A percentile compares a stretch with the other conserved stretches of the same genome.
Conservation (phyloP, 1,140 invertebrate genomes). For the Pentalonia nigronervosa region DNA sequence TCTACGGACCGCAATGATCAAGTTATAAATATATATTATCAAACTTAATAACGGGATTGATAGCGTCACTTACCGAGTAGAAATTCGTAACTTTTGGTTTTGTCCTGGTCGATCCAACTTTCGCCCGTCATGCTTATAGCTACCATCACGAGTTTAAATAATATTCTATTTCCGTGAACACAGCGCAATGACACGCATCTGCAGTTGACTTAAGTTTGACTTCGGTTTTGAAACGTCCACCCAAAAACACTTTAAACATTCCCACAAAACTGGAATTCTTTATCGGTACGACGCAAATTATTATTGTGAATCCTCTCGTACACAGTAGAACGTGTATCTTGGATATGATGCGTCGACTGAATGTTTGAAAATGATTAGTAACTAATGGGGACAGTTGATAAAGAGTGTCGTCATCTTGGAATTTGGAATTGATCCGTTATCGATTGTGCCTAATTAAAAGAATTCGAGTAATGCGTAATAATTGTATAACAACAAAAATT, state of each 20-base stretch:
- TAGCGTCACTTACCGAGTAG: not conserved
- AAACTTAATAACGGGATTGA: not conserved
- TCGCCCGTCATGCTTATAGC: not conserved
- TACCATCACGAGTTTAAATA: not conserved
- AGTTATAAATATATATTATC: not conserved
- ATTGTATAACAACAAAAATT: not conserved
- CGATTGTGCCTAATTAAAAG: not conserved
- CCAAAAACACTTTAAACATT: constrained; percentile 48
- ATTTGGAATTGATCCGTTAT: not conserved
- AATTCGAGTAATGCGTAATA: not conserved
- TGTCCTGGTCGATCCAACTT: not conserved
- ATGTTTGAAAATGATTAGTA: not conserved
- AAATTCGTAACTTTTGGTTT: not conserved
- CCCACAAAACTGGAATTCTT: not conserved
- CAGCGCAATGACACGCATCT: not conserved
- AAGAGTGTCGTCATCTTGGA: not conserved
- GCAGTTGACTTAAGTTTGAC: constrained; percentile 14
- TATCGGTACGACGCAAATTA: not conserved
- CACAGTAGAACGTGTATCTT: not conserved
- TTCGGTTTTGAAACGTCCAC: constrained; percentile 38
- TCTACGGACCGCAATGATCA: not conserved
- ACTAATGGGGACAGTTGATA: not conserved
- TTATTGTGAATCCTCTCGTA: not conserved
- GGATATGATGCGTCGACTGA: not conserved
- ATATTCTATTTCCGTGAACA: no score